phyloP scores from a whole-genome alignment of 2,113 vertebrate species.

The Dromaius novaehollandiae region DNA sequence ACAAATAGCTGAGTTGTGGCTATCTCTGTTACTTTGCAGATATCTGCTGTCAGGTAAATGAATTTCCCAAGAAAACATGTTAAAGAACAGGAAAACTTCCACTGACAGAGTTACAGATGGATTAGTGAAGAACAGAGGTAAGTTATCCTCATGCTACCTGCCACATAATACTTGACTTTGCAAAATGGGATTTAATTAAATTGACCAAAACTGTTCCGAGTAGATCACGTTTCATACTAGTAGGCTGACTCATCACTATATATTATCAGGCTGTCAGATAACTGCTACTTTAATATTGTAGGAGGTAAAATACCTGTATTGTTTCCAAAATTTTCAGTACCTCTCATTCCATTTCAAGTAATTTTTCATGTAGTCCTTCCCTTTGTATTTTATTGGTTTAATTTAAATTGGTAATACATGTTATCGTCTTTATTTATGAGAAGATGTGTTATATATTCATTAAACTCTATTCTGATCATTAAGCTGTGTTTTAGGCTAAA shows the following conservation, averaged over 20 bases:
- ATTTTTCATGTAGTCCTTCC: slow-evolving; percentile 5
- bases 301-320: neutral
- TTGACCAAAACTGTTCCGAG: neutral
- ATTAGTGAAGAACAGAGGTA: neutral
- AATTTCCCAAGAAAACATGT: neutral
- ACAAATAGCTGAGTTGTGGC: neutral
- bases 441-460: neutral
- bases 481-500: neutral
- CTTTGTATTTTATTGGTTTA: neutral
- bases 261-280: neutral
- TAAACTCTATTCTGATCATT: slow-evolving; percentile 12
- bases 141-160: neutral
- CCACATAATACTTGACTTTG: neutral
- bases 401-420: neutral
- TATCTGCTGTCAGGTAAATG: neutral
- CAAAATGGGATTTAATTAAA: neutral
- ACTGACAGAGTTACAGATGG: neutral
- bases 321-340: neutral
- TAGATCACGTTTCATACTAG: neutral
- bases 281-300: neutral
- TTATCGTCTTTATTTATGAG: neutral
- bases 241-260: neutral
- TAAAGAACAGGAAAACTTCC: neutral
- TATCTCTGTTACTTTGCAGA: neutral
- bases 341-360: slow-evolving; percentile 10